Evolutionary conservation across 2,888 invertebrate genomes (phyloP), one percentile per base, ranked within the genome.

Genomic region (Volucella inflata): DNA sequence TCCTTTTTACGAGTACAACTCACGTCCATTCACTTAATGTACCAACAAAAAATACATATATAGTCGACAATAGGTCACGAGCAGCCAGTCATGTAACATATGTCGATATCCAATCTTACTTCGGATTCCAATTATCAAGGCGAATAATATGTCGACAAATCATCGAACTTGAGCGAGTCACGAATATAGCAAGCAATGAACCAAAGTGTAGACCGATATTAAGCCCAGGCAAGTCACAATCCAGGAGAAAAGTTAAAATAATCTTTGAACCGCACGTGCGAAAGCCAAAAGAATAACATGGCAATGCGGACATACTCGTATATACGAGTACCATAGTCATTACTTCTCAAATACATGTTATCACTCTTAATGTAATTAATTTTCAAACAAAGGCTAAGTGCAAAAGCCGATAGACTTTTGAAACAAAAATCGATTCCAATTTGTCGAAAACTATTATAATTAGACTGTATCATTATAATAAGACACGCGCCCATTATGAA

Each of bases 311-410:
- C 3, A 36, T 44, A 48, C 53, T 51, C 9, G 38, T 40, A 51
- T n/a, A n/a, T n/a, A n/a, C n/a, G 42, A 30, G 51, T 64, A 36
- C 50, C 21, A 44, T 50, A 36, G 51, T 76, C 42, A 48, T 50
- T 62, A 21, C 36, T 64, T 64, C 64, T 60, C 30, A 30, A 30
- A 30, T 30, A 30, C 30, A 60, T 76, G 55, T 64, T 78, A 74
- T 80, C 59, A 59, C 79, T 57, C 30, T 57, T 65, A 51, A 64
- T 83, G 74, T 78, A 83, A 79, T 83, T 74, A 79, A 74, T 78
- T 78, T 74, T 51, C 44, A 70, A 83, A 72, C 78, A 72, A 74
- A 64, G 55, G 55, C 44, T 30, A 17, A 11, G 51, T 16, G 10
- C 59, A 50, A 8, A 46, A 8, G 55, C 16, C n/a, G 21, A 6